Conservation (phyloP, 2,113 vertebrate genomes). For the Pampusana beccarii region DNA sequence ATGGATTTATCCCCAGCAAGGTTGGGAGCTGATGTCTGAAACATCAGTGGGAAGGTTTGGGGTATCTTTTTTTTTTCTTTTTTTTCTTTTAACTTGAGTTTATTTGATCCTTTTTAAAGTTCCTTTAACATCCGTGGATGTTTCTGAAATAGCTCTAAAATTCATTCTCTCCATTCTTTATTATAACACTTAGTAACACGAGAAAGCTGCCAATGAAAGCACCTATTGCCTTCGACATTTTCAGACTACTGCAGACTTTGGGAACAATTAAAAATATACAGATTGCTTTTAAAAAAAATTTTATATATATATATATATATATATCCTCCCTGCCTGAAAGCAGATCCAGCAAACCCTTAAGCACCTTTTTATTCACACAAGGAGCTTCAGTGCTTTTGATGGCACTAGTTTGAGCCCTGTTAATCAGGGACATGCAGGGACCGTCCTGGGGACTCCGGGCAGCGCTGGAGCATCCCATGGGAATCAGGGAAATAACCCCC, state of each 20-base stretch:
- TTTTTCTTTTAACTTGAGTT: not conserved
- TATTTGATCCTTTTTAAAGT: not conserved
- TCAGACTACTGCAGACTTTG: not conserved
- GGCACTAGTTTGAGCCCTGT: not conserved
- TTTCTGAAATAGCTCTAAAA: not conserved
- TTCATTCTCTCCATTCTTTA: not conserved
- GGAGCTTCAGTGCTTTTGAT: not conserved
- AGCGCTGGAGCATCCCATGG: fast-evolving
- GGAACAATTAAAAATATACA: conserved; percentile 32
- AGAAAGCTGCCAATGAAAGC: not conserved
- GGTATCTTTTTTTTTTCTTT: no score
- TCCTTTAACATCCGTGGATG: not conserved
- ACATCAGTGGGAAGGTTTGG: not conserved
- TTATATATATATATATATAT: no score
- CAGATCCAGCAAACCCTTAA: conserved; percentile 29
- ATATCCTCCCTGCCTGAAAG: not conserved
- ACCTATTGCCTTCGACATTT: not conserved
- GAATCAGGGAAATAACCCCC: not conserved
- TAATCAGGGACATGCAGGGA: not conserved
- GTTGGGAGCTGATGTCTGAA: not conserved
- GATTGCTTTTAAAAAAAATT: not conserved
- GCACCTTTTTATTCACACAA: not conserved
- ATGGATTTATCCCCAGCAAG: not conserved
- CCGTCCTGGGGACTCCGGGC: not conserved
- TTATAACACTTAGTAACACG: not conserved